phyloP scores from a whole-genome alignment of 2,888 invertebrate genomes.

The Dromius quadrimaculatus region DNA sequence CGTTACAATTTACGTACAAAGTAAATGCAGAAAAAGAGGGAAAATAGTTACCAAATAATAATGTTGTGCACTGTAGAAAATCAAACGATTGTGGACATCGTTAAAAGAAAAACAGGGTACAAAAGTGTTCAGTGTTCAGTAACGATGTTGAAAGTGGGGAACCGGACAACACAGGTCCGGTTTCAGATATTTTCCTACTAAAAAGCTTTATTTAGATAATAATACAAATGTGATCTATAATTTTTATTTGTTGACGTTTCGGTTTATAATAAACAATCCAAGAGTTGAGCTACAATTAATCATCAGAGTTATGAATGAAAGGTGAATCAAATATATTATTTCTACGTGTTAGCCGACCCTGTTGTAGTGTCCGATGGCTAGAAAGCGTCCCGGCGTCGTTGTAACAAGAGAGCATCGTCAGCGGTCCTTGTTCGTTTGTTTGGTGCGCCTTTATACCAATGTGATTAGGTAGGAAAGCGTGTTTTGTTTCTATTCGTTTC shows the following conservation, averaged over 20 bases:
- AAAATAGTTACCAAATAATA: not conserved
- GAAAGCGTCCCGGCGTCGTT: not conserved
- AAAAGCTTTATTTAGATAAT: too few relatives aligned
- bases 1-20: too few relatives aligned
- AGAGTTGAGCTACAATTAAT: too few relatives aligned
- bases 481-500: constrained; percentile 35
- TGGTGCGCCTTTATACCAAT: not conserved
- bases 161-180: too few relatives aligned
- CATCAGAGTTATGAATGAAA: too few relatives aligned
- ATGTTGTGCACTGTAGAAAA: constrained; percentile 1
- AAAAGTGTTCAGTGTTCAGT: not conserved
- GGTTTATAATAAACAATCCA: too few relatives aligned
- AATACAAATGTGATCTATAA: too few relatives aligned
- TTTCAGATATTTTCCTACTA: too few relatives aligned
- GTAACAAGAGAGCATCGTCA: constrained; percentile 12
- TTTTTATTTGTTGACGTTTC: too few relatives aligned
- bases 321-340: too few relatives aligned
- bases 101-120: constrained; percentile 12
- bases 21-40: not conserved
- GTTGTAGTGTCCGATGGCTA: constrained; percentile 1
- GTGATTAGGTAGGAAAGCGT: constrained; percentile 21
- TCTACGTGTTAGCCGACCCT: too few relatives aligned
- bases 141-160: constrained; percentile 2
- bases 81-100: constrained; percentile 23
- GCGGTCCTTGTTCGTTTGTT: not conserved